Evolutionary conservation across 2,888 invertebrate species (phyloP).

Genomic region (Agrochola circellaris): DNA sequence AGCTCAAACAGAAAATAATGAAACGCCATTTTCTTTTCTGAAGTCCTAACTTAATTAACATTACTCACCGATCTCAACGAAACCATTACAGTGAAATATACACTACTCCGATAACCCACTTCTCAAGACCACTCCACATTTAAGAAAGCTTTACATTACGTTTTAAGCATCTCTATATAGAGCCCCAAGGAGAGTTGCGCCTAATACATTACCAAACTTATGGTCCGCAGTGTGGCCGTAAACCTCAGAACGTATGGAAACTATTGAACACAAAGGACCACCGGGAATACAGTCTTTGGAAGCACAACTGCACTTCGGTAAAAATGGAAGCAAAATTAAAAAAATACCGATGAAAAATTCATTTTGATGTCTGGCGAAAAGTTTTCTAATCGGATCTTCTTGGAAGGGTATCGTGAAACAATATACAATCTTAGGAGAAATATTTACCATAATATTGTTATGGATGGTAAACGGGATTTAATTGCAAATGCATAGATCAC

Average conservation of each 20-base stretch:
- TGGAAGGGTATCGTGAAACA: slow-evolving; percentile 6
- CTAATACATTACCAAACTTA: slow-evolving; percentile 79
- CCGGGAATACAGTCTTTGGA: slow-evolving; percentile 64
- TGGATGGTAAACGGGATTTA: slow-evolving; percentile 1
- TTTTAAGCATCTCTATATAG: slow-evolving; percentile 60
- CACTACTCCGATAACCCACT: slow-evolving; percentile 23
- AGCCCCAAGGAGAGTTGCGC: slow-evolving; percentile 69
- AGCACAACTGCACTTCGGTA: slow-evolving; percentile 40
- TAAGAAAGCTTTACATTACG: slow-evolving; percentile 61
- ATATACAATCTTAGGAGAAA: slow-evolving; percentile 32
- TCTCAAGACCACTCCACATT: slow-evolving; percentile 37
- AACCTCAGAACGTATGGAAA: slow-evolving; percentile 75
- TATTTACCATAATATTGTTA: slow-evolving; percentile 37
- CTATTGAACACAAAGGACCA: slow-evolving; percentile 71
- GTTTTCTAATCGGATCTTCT: slow-evolving; percentile 41
- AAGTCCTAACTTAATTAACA: not conserved
- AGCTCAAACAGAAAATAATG: not conserved
- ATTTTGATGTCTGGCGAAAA: slow-evolving; percentile 22
- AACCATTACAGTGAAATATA: slow-evolving; percentile 1
- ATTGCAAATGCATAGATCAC: not conserved
- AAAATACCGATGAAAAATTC: slow-evolving; percentile 9
- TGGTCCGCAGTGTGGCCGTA: slow-evolving; percentile 71
- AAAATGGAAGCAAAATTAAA: slow-evolving; percentile 43
- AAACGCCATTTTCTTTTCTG: not conserved
- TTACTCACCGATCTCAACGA: not conserved